These are phyloP conservation scores for Anoplius nigerrimus DNA, from an alignment of 2,888 invertebrate genomes.

Conservation along the genomic window DNA sequence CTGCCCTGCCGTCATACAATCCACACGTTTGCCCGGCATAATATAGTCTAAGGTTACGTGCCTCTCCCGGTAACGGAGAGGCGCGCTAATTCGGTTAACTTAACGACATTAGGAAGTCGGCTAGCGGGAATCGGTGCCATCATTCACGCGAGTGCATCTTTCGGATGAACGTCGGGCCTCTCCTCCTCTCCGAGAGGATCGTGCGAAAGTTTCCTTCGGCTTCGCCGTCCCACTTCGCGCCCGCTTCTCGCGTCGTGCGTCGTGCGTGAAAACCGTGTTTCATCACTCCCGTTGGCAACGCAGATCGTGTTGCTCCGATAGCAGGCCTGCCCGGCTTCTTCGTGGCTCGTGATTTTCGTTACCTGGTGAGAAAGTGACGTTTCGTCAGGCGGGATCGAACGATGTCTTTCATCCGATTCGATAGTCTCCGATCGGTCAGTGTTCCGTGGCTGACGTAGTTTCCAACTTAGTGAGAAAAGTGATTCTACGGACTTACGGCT, in stretches of 20 bases:
- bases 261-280: too few relatives aligned
- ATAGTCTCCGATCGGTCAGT: too few relatives aligned
- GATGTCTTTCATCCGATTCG: too few relatives aligned
- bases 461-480: too few relatives aligned
- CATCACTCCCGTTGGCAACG: too few relatives aligned
- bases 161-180: background rate
- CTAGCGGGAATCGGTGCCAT: conserved; percentile 25
- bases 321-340: too few relatives aligned
- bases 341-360: background rate
- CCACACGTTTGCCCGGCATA: background rate
- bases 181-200: background rate
- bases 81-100: conserved; percentile 66
- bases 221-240: too few relatives aligned
- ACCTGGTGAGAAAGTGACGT: background rate
- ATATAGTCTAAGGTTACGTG: conserved; percentile 42
- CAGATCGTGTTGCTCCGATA: too few relatives aligned
- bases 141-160: background rate
- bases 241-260: too few relatives aligned
- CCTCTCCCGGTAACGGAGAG: conserved; percentile 41
- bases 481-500: too few relatives aligned
- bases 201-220: background rate
- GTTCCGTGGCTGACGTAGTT: too few relatives aligned
- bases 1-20: conserved; percentile 1
- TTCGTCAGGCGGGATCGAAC: too few relatives aligned
- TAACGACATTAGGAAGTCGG: conserved; percentile 69